Percentiles rank a stretch among this genome's conserved stretches.
These are phyloP conservation scores for Limnephilus lunatus DNA, from an alignment of 2,888 invertebrate species.

Conservation along the genomic window DNA sequence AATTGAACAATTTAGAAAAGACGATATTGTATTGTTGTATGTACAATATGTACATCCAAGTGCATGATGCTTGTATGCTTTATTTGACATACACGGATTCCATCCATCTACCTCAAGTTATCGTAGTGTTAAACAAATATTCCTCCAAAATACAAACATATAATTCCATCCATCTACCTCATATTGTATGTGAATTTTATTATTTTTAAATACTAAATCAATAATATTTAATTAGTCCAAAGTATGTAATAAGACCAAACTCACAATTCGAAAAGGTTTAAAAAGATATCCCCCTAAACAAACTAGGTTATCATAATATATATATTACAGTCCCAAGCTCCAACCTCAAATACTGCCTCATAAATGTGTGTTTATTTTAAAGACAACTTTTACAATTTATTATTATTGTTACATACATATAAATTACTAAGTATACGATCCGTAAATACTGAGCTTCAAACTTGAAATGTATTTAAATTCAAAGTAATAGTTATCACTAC, in stretches of 20 bases:
- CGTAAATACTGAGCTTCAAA: conserved; percentile 63
- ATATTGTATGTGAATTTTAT: conserved; percentile 80
- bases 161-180: conserved; percentile 87
- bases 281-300: conserved; percentile 54
- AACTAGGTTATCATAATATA: conserved; percentile 51
- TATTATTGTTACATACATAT: conserved; percentile 29
- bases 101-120: conserved; percentile 67
- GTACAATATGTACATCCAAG: conserved; percentile 49
- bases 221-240: conserved; percentile 53
- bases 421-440: conserved; percentile 64
- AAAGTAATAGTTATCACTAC: conserved; percentile 12
- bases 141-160: conserved; percentile 67
- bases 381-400: conserved; percentile 43
- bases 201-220: conserved; percentile 60
- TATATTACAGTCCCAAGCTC: conserved; percentile 54
- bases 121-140: conserved; percentile 64
- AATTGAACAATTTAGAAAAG: conserved; percentile 54
- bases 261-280: conserved; percentile 56
- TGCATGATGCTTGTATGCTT: conserved; percentile 56
- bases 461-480: conserved; percentile 50
- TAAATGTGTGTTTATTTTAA: conserved; percentile 49
- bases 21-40: conserved; percentile 48
- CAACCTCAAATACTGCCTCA: conserved; percentile 61
- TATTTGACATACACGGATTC: conserved; percentile 62
- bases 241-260: conserved; percentile 59